Percentiles rank a stretch among this genome's conserved stretches.
Evolutionary conservation across 1,140 invertebrate species (phyloP).

Genomic region (Euura saliciscinereae): DNA sequence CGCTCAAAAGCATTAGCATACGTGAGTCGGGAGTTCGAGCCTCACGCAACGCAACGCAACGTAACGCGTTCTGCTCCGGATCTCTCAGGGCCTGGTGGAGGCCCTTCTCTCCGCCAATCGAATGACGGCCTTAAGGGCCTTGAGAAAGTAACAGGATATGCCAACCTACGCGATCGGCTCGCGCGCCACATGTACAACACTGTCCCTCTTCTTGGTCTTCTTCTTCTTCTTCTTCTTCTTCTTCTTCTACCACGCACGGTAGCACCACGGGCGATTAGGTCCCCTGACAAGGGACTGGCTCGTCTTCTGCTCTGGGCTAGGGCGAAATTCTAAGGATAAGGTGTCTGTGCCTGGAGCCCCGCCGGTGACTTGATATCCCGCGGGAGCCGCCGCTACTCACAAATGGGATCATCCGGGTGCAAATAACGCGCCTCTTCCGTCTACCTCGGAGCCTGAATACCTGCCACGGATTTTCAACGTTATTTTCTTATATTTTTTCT

Average conservation of each 20-base stretch:
- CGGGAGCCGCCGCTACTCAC: slow-evolving; percentile 5
- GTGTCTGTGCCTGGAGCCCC: slow-evolving; percentile 20
- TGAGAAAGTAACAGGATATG: neutral
- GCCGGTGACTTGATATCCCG: slow-evolving; percentile 1
- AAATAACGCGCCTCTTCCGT: neutral
- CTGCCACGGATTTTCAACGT: too few relatives aligned
- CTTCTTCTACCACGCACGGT: slow-evolving; percentile 26
- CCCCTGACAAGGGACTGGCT: neutral
- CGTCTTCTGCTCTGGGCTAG: slow-evolving; percentile 13
- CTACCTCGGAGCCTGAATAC: too few relatives aligned
- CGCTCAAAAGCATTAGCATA: neutral
- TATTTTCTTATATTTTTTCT: too few relatives aligned
- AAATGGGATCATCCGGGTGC: slow-evolving; percentile 6
- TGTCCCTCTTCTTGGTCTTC: neutral
- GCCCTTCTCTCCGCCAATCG: too few relatives aligned
- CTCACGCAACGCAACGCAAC: neutral
- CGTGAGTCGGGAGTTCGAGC: neutral
- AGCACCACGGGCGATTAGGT: slow-evolving; percentile 35
- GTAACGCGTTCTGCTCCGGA: neutral
- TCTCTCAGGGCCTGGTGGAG: neutral
- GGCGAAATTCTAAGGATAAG: slow-evolving; percentile 37
- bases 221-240: neutral
- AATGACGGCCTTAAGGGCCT: neutral
- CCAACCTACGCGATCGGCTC: neutral
- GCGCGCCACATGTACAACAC: neutral